Conservation (phyloP, 2,113 vertebrate species). For the Triplophysa tibetana region DNA sequence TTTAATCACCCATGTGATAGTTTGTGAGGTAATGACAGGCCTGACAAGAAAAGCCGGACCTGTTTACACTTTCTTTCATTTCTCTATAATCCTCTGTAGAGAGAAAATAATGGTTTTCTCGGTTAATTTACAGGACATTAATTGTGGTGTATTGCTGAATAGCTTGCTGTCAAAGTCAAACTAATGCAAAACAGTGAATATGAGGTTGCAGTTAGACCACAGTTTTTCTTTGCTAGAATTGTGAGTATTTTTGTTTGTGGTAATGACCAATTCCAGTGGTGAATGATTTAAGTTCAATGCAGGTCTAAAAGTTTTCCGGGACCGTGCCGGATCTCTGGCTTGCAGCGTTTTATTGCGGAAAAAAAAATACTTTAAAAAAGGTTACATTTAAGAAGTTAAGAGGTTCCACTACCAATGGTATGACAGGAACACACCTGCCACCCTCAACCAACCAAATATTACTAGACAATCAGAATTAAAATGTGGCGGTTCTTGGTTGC, state of each 20-base stretch:
- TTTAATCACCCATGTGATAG: not conserved
- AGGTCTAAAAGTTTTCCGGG: no score
- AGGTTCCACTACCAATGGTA: no score
- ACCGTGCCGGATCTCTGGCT: no score
- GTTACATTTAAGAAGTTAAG: no score
- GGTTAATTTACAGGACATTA: not conserved
- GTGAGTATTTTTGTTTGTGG: not conserved
- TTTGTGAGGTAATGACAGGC: slow-evolving; percentile 4
- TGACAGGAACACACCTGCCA: no score
- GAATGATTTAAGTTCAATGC: not conserved
- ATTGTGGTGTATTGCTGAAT: not conserved
- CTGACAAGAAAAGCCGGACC: not conserved
- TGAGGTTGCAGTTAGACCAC: not conserved
- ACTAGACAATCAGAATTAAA: no score
- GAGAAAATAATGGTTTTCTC: not conserved
- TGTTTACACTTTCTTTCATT: slow-evolving; percentile 9
- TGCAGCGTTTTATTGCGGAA: no score
- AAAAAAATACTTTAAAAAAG: no score
- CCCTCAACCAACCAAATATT: no score
- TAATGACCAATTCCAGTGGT: slow-evolving; percentile 5
- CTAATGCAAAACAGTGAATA: not conserved
- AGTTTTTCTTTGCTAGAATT: not conserved
- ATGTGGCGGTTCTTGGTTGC: no score
- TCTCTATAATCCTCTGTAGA: not conserved
- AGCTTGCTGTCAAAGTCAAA: not conserved